Conservation (phyloP, 53 echinoderm and acorn worm genomes). For the Stichopus horrens region DNA sequence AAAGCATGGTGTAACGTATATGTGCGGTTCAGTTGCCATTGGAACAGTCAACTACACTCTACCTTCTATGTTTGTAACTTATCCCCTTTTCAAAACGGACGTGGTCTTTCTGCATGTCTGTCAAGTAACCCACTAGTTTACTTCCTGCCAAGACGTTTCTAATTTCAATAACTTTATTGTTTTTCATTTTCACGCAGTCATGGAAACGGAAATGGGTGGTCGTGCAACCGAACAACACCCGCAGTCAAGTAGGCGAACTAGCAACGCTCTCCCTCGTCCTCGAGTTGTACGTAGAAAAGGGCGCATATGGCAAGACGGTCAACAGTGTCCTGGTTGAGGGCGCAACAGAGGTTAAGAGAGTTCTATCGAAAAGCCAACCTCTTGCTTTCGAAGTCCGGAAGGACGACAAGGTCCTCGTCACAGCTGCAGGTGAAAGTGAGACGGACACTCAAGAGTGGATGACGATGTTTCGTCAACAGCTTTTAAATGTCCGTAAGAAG, state of each 20-base stretch:
- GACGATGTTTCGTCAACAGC: constrained; percentile 61
- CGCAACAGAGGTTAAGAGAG: constrained; percentile 61
- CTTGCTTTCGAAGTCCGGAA: constrained; percentile 76
- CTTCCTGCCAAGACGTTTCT: not conserved
- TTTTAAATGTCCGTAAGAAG: constrained; percentile 57
- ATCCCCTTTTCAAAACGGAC: not conserved
- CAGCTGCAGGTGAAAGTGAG: constrained; percentile 77
- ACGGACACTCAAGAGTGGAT: constrained; percentile 85
- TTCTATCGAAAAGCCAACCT: constrained; percentile 66
- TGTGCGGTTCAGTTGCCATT: not conserved
- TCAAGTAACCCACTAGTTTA: not conserved
- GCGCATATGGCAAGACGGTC: constrained; percentile 83
- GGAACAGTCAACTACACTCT: not conserved
- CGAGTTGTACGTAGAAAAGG: constrained; percentile 84
- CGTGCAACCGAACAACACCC: constrained; percentile 75
- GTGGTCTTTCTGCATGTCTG: not conserved
- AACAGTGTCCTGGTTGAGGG: constrained; percentile 76
- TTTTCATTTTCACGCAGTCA: constrained; percentile 57
- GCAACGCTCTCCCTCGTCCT: constrained; percentile 62
- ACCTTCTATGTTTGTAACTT: not conserved
- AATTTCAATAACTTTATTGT: not conserved
- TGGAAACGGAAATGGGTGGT: constrained; percentile 88
- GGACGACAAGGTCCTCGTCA: constrained; percentile 47
- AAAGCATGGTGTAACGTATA: too few species aligned
- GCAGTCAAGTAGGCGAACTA: constrained; percentile 47